A percentile compares a stretch with the other conserved stretches of the same genome.
Evolutionary conservation across 1,140 invertebrate genomes (phyloP).

Genomic region (Ostrea edulis): DNA sequence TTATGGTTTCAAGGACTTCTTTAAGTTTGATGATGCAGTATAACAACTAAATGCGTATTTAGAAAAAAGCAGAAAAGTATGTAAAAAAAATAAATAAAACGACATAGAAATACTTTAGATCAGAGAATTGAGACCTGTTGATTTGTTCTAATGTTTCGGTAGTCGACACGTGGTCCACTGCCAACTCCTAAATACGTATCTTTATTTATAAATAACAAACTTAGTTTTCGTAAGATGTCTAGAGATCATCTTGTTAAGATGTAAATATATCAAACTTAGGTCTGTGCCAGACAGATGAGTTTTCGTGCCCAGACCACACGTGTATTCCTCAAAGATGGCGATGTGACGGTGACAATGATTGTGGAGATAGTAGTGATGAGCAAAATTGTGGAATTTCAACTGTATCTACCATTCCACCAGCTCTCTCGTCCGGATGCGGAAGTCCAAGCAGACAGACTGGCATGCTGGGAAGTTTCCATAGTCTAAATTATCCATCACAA

Average conservation of each 20-base stretch:
- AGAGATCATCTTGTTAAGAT: neutral
- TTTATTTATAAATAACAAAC: too few species aligned
- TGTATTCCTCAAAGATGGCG: slow-evolving; percentile 57
- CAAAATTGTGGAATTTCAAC: slow-evolving; percentile 42
- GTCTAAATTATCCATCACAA: slow-evolving; percentile 42
- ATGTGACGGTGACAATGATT: slow-evolving; percentile 70
- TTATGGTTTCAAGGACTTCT: too few species aligned
- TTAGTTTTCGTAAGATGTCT: too few species aligned
- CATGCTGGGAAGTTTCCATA: slow-evolving; percentile 45
- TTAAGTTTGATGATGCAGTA: too few species aligned
- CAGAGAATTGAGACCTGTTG: too few species aligned
- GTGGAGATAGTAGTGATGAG: slow-evolving; percentile 79
- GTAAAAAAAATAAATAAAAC: too few species aligned
- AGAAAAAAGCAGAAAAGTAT: too few species aligned
- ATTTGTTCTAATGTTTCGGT: too few species aligned
- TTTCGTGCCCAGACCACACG: slow-evolving; percentile 43
- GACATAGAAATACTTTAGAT: too few species aligned
- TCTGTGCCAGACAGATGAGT: slow-evolving; percentile 41
- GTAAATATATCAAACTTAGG: neutral
- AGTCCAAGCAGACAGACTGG: slow-evolving; percentile 35
- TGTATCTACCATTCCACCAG: neutral
- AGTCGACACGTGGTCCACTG: too few species aligned
- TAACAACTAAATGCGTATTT: too few species aligned
- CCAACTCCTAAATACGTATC: too few species aligned
- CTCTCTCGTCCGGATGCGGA: slow-evolving; percentile 42